phyloP scores from a whole-genome alignment of 2,888 invertebrate species.

The Ommatoiulus sabulosus region DNA sequence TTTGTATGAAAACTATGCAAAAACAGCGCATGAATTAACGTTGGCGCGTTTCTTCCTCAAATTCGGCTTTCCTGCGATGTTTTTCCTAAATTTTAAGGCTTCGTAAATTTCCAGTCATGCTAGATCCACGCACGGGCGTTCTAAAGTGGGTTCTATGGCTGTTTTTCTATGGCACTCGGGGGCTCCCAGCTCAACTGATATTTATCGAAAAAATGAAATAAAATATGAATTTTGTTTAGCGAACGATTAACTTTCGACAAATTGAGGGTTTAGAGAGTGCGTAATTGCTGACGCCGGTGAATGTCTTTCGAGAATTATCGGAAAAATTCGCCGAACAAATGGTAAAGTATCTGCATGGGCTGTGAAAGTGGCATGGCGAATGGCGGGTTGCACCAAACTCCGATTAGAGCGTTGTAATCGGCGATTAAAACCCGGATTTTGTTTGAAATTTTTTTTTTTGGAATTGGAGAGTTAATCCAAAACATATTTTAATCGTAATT shows the following conservation, averaged over 20 bases:
- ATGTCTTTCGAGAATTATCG: neutral
- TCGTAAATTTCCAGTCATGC: neutral
- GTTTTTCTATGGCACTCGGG: neutral
- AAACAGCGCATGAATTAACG: neutral
- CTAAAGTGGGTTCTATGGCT: slow-evolving; percentile 3
- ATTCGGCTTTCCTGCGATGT: neutral
- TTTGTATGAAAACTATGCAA: slow-evolving; percentile 7
- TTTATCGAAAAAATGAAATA: neutral
- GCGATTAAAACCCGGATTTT: neutral
- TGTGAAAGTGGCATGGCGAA: slow-evolving; percentile 2
- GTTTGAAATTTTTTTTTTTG: neutral
- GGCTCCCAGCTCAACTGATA: neutral
- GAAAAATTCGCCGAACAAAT: neutral
- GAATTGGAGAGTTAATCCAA: neutral
- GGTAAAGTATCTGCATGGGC: neutral
- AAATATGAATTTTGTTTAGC: neutral
- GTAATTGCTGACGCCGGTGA: neutral
- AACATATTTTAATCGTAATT: neutral
- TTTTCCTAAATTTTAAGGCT: neutral
- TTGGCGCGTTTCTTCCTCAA: neutral
- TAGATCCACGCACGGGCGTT: neutral
- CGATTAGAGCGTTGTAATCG: neutral
- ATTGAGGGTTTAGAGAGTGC: neutral
- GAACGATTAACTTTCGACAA: neutral
- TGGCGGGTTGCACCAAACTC: slow-evolving; percentile 36